Conservation (phyloP, 2,113 vertebrate species). For the Crotophaga sulcirostris region DNA sequence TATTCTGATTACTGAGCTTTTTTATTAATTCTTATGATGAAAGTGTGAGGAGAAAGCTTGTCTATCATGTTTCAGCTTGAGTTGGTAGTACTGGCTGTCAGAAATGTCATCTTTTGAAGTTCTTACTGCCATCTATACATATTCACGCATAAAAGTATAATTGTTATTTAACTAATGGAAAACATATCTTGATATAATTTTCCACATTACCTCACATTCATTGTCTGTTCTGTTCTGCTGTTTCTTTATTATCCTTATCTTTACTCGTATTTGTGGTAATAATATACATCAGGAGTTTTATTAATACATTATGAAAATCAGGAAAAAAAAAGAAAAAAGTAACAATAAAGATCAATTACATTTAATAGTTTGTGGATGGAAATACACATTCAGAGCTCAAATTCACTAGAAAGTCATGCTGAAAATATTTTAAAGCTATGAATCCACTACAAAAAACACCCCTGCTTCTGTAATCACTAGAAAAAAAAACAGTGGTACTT, state of each 20-base stretch:
- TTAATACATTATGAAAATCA: constrained; percentile 8
- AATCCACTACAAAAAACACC: not conserved
- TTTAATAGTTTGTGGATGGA: not conserved
- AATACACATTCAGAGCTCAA: constrained; percentile 5
- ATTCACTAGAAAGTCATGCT: not conserved
- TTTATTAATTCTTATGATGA: not conserved
- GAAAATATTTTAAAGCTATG: constrained; percentile 5
- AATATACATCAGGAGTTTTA: not conserved
- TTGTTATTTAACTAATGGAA: constrained; percentile 16
- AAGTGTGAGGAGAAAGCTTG: not conserved
- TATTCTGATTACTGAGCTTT: not conserved
- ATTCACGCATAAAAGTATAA: not conserved
- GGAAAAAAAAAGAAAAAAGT: not conserved
- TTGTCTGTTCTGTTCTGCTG: not conserved
- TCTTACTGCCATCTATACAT: not conserved
- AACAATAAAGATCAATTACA: constrained; percentile 2
- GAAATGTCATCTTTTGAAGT: constrained; percentile 29
- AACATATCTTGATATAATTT: not conserved
- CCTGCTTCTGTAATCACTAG: not conserved
- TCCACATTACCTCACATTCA: not conserved
- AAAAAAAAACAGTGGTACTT: constrained; percentile 16
- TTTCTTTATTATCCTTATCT: not conserved
- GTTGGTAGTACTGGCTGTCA: not conserved
- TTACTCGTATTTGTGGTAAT: not conserved
- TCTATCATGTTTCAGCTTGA: not conserved